Base-by-base conservation (phyloP, 2,113 vertebrate genomes). In the Ptilorrhoa leucosticta region DNA sequence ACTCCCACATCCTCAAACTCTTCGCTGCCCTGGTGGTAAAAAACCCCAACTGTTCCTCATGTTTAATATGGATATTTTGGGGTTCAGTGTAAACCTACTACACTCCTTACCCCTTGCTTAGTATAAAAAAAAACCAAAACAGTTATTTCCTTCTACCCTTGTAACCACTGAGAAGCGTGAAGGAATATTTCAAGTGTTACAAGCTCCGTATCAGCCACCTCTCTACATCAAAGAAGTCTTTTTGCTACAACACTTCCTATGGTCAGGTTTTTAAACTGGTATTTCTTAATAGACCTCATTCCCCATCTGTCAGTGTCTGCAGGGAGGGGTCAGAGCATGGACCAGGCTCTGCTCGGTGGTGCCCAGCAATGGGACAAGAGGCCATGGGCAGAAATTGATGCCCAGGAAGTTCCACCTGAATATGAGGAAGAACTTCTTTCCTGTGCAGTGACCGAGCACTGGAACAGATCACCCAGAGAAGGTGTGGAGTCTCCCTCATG, bases 271-370 rank as follows among this genome's bases (percentile, higher is more conserved):
- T 48, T 47, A 58, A 76, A 68, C 13, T 53, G 4, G 0, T n/a
- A 22, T 40, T 86, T 66, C n/a, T 87, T 60, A 14, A 3, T 5
- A 33, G n/a, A 61, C 7, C 31, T 92, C 22, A 26, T 18, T 18
- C 23, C 6, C 1, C 0, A 0, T 16, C 44, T 37, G 7, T 23
- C 27, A 45, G 7, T 8, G 13, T 2, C 5, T 57, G 51, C 28
- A 56, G n/a, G 17, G 22, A 33, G n/a, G 5, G 7, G 17, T 30
- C 53, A 75, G 45, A 39, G 53, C 4, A 51, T 3, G 23, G 45
- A 30, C 10, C 44, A 51, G 33, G 23, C 2, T 37, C 33, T 17
- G 17, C 5, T 44, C 1, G 0, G 13, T 13, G 18, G 1, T 28
- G 28, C 33, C 2, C 28, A 53, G 28, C 16, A 66, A 12, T 4